A percentile compares a stretch with the other conserved stretches of the same genome.
These are phyloP conservation scores for Puffinus mauretanicus DNA, from an alignment of 2,113 vertebrate genomes.

Conservation along the genomic window DNA sequence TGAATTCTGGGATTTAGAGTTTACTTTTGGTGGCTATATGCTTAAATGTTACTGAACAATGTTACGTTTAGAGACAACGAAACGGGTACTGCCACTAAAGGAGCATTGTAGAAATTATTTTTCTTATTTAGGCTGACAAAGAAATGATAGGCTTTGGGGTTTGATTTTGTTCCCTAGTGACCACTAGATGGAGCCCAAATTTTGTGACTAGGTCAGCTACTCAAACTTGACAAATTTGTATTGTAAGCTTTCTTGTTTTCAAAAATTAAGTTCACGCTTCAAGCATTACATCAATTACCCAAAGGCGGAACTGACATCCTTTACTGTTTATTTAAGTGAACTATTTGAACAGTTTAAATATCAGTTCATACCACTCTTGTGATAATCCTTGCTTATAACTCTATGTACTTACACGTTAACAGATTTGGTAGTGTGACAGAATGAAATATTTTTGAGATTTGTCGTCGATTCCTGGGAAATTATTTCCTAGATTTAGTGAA, in stretches of 20 bases:
- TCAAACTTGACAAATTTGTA: not conserved
- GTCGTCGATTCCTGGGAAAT: not conserved
- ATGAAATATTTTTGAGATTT: not conserved
- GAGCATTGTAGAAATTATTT: not conserved
- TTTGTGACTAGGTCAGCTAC: not conserved
- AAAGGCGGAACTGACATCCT: not conserved
- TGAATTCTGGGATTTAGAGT: not conserved
- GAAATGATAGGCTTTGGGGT: not conserved
- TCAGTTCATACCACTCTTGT: not conserved
- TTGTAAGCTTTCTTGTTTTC: not conserved
- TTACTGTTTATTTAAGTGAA: not conserved
- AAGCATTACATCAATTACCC: not conserved
- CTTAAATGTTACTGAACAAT: not conserved
- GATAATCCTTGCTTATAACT: not conserved
- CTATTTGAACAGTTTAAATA: not conserved
- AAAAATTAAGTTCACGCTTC: not conserved
- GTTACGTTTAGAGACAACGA: not conserved
- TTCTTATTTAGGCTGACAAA: not conserved
- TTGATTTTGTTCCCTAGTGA: not conserved
- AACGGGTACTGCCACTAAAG: not conserved
- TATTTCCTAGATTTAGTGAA: not conserved
- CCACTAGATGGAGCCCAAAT: conserved; percentile 48
- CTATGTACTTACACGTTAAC: not conserved
- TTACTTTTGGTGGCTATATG: not conserved
- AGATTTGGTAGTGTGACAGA: not conserved